Base-by-base conservation (phyloP, 2,113 vertebrate genomes). In the Arothron firmamentum region DNA sequence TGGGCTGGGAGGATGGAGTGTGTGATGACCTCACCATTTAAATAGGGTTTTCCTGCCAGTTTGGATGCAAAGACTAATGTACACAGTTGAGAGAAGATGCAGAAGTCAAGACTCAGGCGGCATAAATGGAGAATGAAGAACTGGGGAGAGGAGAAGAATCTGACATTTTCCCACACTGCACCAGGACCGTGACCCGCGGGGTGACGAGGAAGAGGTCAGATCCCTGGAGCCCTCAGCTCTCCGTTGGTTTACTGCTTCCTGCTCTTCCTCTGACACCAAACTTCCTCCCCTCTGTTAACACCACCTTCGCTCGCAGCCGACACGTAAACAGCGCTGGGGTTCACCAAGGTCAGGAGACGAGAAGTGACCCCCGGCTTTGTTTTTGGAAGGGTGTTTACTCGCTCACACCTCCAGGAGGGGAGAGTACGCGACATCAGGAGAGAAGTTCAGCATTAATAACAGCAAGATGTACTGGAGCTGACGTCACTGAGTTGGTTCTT, bases 91-190 rank as follows among this genome's bases (percentile, higher is more conserved):
- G 34, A 38, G 11, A 12, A 38, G 43, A 42, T 46, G 21, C 14
- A n/a, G 12, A 34, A 21, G 56, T 13, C 54, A 12, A 19, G 12
- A 52, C 45, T 59, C 25, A 57, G 61, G 3, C 21, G 42, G 43
- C 15, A 58, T 43, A 56, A 73, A 75, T 52, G 62, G 7, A 46
- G 52, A 55, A 54, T 20, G 55, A 62, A 54, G 46, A 52, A 71
- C 7, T 42, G 20, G 20, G 43, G 41, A 10, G 57, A 61, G 43
- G 45, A 1, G 3, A 23, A 2, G 18, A 59, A 63, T 50, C 56
- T 65, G 58, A 77, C 21, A 70, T 79, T 79, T 87, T 87, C 87
- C 85, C 85, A 87, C 80, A 62, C 62, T 72, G 60, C 63, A 74
- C 20, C 23, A 17, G 1, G n/a, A 13, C 18, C 51, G 46, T 52